These are phyloP conservation scores for Antennarius striatus DNA, from an alignment of 2,113 vertebrate genomes.

Conservation along the genomic window DNA sequence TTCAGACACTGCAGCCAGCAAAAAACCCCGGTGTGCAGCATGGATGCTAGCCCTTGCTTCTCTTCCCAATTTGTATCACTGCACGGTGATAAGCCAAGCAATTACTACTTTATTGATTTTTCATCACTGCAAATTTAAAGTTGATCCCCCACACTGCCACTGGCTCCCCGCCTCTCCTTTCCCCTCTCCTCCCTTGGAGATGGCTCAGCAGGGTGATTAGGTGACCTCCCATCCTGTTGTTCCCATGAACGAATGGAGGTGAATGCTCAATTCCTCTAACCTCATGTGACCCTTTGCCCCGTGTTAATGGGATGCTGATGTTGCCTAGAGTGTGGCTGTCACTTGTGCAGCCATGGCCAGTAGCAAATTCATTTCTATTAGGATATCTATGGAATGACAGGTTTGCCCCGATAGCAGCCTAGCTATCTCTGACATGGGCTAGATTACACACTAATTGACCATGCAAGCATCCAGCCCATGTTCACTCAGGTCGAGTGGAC, in stretches of 20 bases:
- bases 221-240: constrained; percentile 73
- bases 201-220: constrained; percentile 60
- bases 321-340: constrained; percentile 42
- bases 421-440: constrained; percentile 38
- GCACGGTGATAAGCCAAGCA: constrained; percentile 92
- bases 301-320: constrained; percentile 86
- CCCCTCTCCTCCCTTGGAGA: constrained; percentile 54
- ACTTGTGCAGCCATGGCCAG: constrained; percentile 30
- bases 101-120: constrained; percentile 99
- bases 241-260: constrained; percentile 75
- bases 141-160: constrained; percentile 73
- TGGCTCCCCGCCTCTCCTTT: background rate
- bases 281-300: constrained; percentile 82
- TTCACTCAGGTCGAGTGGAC: constrained; percentile 62
- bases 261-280: constrained; percentile 88
- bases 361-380: constrained; percentile 61
- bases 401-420: constrained; percentile 45
- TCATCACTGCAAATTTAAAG: constrained; percentile 95
- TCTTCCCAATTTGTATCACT: constrained; percentile 88
- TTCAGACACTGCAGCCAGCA: constrained; percentile 55
- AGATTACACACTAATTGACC: constrained; percentile 57
- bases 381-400: constrained; percentile 53
- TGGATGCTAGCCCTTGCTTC: constrained; percentile 73
- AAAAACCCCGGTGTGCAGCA: constrained; percentile 46
- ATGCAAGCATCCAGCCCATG: constrained; percentile 27